phyloP scores from a whole-genome alignment of 2,797 vertebrate species.

The Acanthurus lineatus region DNA sequence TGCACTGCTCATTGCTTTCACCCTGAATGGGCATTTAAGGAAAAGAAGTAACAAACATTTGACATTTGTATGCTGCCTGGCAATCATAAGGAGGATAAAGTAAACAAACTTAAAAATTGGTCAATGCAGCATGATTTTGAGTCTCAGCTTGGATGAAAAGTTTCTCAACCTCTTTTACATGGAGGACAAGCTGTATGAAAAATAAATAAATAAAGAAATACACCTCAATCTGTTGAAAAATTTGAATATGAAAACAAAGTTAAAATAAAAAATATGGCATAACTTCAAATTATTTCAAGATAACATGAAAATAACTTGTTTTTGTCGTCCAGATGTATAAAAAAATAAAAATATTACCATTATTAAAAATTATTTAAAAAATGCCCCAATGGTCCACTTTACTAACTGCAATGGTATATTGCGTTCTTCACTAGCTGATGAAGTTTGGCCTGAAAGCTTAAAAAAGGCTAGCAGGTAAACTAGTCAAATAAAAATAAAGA shows the following conservation, averaged over 20 bases:
- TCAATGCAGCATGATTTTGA: conserved; percentile 3
- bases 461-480: neutral
- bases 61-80: conserved; percentile 7
- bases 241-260: neutral
- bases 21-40: conserved; percentile 41
- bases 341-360: neutral
- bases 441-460: neutral
- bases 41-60: conserved; percentile 11
- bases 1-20: no score
- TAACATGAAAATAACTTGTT: no score
- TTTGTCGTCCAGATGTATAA: no score
- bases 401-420: neutral
- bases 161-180: no score
- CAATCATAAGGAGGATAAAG: conserved; percentile 35
- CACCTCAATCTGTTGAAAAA: neutral
- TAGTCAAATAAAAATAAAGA: no score
- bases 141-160: neutral
- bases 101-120: conserved; percentile 35
- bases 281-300: no score
- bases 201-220: neutral
- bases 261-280: neutral
- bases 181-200: neutral
- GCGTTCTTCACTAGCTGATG: neutral
- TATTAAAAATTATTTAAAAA: neutral
- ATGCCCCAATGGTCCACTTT: neutral